Conservation (phyloP, 2,888 invertebrate genomes). For the Phania funesta region DNA sequence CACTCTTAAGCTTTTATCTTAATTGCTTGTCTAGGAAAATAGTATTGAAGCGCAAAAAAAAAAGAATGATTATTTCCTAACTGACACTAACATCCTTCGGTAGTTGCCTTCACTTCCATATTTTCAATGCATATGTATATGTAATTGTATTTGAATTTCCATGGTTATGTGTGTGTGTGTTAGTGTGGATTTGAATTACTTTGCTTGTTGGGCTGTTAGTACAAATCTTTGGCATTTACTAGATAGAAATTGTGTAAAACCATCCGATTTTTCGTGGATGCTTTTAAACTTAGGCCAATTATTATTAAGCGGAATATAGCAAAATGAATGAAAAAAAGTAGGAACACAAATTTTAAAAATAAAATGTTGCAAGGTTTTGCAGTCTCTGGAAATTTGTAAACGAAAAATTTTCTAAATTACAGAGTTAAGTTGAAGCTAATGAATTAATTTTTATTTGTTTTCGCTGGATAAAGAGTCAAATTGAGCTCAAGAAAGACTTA, state of each 20-base stretch:
- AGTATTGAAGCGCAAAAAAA: constrained; percentile 4
- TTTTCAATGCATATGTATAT: neutral
- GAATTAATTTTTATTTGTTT: too few relatives aligned
- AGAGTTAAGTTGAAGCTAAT: too few relatives aligned
- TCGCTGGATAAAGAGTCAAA: too few relatives aligned
- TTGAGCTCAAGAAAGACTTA: too few relatives aligned
- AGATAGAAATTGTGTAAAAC: neutral
- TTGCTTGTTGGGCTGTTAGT: constrained; percentile 27
- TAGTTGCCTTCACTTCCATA: constrained; percentile 9
- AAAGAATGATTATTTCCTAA: constrained; percentile 57
- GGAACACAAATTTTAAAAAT: too few relatives aligned
- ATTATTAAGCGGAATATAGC: too few relatives aligned
- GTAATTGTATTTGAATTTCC: neutral
- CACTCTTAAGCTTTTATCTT: constrained; percentile 69
- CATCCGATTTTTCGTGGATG: neutral
- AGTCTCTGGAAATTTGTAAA: too few relatives aligned
- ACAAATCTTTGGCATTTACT: constrained; percentile 35
- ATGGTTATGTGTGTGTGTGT: neutral
- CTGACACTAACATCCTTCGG: constrained; percentile 56
- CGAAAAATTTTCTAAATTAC: too few relatives aligned
- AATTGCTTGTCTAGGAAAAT: constrained; percentile 67
- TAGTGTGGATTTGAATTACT: neutral
- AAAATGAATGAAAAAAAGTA: too few relatives aligned
- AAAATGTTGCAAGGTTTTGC: too few relatives aligned
- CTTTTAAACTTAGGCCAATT: too few relatives aligned